Base-by-base conservation (phyloP, 2,797 vertebrate genomes). In the Etheostoma nigrum region DNA sequence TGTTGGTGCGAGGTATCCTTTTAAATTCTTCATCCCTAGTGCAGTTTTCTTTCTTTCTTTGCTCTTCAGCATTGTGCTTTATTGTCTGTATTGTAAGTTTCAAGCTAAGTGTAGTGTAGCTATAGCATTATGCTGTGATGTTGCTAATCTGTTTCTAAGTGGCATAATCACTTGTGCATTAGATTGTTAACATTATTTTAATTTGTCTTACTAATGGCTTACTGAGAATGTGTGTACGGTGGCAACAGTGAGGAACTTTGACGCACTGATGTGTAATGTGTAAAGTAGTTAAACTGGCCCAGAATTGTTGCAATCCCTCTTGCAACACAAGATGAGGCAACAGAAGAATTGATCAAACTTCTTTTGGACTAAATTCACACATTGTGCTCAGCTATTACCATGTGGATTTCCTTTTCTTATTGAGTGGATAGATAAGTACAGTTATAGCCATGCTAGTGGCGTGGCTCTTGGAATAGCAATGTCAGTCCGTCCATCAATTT, bases 321-420 rank as follows among this genome's bases (percentile, higher is more conserved):
- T 67, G 64, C 51, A 57, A 51, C 61, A 64, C 21, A 15, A 40
- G 21, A 13, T 4, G 52, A 45, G 4, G 25, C 57, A 58, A 77
- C 44, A 25, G 15, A 30, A 55, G 15, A 64, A n/a, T 18, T 6
- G 33, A 77, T 67, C 33, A 47, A 30, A 55, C 62, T 23, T 57
- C 7, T 72, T n/a, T 19, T 6, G 2, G 10, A 1, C 25, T 18
- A 53, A 57, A 40, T 67, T 21, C 30, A 30, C 49, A 63, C 57
- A 23, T 19, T 40, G 47, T 30, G 48, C 14, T 23, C 16, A 16
- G 45, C 47, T 30, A 21, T 47, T n/a, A 60, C 18, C 5, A 60
- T 8, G 30, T 54, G 64, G n/a, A 51, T 76, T 74, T 70, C 3
- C 3, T 72, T 75, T 49, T 12, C 40, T 36, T 10, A 30, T 3